Evolutionary conservation across 30 jellyfish, hydroid and myxozoan species (phyloP).

Genomic region (Aurelia coerulea): DNA sequence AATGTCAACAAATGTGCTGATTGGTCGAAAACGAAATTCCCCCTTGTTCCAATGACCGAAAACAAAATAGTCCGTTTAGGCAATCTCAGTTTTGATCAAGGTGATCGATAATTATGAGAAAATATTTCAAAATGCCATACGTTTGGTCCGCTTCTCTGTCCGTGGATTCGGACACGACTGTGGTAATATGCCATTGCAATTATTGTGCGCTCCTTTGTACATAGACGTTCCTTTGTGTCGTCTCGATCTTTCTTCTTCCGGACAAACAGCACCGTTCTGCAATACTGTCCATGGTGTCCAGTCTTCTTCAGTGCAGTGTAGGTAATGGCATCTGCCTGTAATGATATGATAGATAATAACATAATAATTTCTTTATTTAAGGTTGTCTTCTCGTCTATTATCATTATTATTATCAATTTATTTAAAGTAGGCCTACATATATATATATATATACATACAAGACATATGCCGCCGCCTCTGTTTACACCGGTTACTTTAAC

Average conservation of each 20-base stretch:
- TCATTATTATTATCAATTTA: too few relatives aligned
- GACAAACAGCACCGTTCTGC: constrained; percentile 75
- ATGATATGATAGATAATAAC: not conserved
- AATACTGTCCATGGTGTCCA: constrained; percentile 79
- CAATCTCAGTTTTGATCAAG: not conserved
- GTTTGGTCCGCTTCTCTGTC: constrained; percentile 66
- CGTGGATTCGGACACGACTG: constrained; percentile 57
- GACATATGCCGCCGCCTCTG: too few relatives aligned
- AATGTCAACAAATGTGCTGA: too few relatives aligned
- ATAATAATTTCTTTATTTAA: too few relatives aligned
- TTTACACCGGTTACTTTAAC: too few relatives aligned
- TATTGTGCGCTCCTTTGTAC: constrained; percentile 67
- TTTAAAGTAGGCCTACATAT: too few relatives aligned
- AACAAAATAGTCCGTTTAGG: too few relatives aligned
- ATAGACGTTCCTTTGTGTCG: constrained; percentile 35
- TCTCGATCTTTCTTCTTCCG: constrained; percentile 74
- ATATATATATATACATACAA: too few relatives aligned
- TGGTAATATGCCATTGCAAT: constrained; percentile 84
- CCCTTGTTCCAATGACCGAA: too few relatives aligned
- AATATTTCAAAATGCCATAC: constrained; percentile 1
- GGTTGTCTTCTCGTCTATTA: too few relatives aligned
- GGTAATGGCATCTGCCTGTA: constrained; percentile 81
- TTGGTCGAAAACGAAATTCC: too few relatives aligned
- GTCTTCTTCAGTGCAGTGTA: constrained; percentile 67
- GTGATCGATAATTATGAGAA: not conserved